Percentiles rank a stretch among this genome's conserved stretches.
These are phyloP conservation scores for Brachionus manjavacas DNA, from an alignment of 1,140 invertebrate species.

Conservation along the genomic window DNA sequence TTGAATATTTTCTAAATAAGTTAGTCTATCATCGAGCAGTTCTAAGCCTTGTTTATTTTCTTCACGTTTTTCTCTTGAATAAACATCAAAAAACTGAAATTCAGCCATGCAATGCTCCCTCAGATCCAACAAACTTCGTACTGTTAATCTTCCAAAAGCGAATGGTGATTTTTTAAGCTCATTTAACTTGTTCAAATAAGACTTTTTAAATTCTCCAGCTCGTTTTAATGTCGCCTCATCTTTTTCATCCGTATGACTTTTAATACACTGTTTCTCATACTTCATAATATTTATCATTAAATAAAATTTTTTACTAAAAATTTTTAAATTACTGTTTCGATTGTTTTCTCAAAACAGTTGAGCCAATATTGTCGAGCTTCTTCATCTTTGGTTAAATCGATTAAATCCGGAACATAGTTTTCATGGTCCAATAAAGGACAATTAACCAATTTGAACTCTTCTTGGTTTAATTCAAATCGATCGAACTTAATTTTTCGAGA, in stretches of 20 bases:
- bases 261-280: slow-evolving; percentile 63
- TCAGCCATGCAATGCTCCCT: slow-evolving; percentile 83
- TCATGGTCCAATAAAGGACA: slow-evolving; percentile 64
- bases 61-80: slow-evolving; percentile 68
- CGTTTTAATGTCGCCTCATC: slow-evolving; percentile 70
- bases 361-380: slow-evolving; percentile 89
- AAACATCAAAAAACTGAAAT: slow-evolving; percentile 86
- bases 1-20: slow-evolving; percentile 60
- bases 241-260: slow-evolving; percentile 69
- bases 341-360: slow-evolving; percentile 75
- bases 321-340: slow-evolving; percentile 58
- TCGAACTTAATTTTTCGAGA: slow-evolving; percentile 55
- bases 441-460: slow-evolving; percentile 61
- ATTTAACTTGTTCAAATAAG: slow-evolving; percentile 73
- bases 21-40: slow-evolving; percentile 59
- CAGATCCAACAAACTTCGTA: slow-evolving; percentile 79
- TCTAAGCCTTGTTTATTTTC: slow-evolving; percentile 67
- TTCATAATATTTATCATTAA: slow-evolving; percentile 38
- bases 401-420: slow-evolving; percentile 77
- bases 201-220: slow-evolving; percentile 74
- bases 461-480: slow-evolving; percentile 68
- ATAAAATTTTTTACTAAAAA: background rate
- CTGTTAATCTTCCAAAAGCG: slow-evolving; percentile 77
- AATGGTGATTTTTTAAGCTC: slow-evolving; percentile 72
- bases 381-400: slow-evolving; percentile 75